These are phyloP conservation scores for Aythya baeri DNA, from an alignment of 2,113 vertebrate species.

Conservation along the genomic window DNA sequence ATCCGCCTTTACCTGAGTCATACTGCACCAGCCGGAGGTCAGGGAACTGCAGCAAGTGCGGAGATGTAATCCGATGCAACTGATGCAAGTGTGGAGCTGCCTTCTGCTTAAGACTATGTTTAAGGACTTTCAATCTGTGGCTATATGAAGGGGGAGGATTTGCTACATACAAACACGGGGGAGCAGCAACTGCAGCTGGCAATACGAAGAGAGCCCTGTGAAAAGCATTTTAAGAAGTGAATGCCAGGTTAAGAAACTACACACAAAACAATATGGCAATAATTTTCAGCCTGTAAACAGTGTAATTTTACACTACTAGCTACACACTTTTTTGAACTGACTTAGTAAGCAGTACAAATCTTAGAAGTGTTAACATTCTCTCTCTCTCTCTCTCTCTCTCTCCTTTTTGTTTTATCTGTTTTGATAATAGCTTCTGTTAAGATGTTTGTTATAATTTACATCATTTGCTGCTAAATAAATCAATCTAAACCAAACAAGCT, in stretches of 20 bases:
- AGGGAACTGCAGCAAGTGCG: constrained; percentile 79
- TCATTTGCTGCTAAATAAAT: background rate
- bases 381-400: background rate
- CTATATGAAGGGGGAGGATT: constrained; percentile 85
- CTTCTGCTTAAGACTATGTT: constrained; percentile 77
- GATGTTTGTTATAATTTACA: background rate
- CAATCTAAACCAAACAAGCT: background rate
- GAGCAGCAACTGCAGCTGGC: constrained; percentile 85
- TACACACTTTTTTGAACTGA: background rate
- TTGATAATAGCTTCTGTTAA: background rate
- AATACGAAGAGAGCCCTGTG: constrained; percentile 86
- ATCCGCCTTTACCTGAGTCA: constrained; percentile 87
- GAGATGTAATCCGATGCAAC: constrained; percentile 76
- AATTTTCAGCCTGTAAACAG: background rate
- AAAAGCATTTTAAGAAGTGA: background rate
- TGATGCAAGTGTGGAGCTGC: constrained; percentile 76
- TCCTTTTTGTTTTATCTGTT: background rate
- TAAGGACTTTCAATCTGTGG: constrained; percentile 80
- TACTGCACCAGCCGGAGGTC: constrained; percentile 91
- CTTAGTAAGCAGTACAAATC: background rate
- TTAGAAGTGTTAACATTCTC: background rate
- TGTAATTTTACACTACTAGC: background rate
- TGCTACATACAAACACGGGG: constrained; percentile 82
- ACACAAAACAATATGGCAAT: background rate
- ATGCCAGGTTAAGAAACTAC: background rate